Base-by-base conservation (phyloP, 2,113 vertebrate genomes). In the Smithornis capensis region DNA sequence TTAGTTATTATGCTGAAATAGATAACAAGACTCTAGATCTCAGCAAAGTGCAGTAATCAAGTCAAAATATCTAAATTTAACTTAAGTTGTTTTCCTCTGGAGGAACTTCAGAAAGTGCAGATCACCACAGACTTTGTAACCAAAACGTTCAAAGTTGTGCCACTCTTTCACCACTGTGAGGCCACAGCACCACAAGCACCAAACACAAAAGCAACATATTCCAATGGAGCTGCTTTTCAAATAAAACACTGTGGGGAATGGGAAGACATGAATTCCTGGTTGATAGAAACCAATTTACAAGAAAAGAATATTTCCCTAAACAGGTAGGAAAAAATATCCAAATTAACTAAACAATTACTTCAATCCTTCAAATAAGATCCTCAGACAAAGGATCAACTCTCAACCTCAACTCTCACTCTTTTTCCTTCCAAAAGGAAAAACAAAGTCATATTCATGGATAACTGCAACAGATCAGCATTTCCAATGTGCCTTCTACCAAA, bases 161-260 rank as follows among this genome's bases (percentile, higher is more conserved):
- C 69, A 57, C 42, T 57, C 18, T 57, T 9, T 64, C 7, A 38
- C 16, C 19, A 33, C n/a, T 29, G 35, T 38, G 60, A 92, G 42
- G n/a, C 23, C 14, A 0, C 23, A 62, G 35, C 3, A 21, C 8
- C 25, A 50, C 35, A 22, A n/a, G n/a, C n/a, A n/a, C n/a, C n/a
- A n/a, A n/a, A n/a, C n/a, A n/a, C n/a, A n/a, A 57, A 50, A 74
- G 19, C 28, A 28, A 16, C 6, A 3, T 9, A 47, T 53, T 63
- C 37, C 64, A 75, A 9, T 4, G 4, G 5, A 59, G 83, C 23
- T 53, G 25, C 35, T 67, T 71, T 79, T 69, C 14, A 92, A 81
- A 74, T 47, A 52, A 75, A 59, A 62, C 15, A 44, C 0, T 6
- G 27, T 14, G 6, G n/a, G 22, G 23, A 19, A 33, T 3, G n/a